Conservation (phyloP, 2,797 vertebrate genomes). For the Dromococcyx pavoninus region DNA sequence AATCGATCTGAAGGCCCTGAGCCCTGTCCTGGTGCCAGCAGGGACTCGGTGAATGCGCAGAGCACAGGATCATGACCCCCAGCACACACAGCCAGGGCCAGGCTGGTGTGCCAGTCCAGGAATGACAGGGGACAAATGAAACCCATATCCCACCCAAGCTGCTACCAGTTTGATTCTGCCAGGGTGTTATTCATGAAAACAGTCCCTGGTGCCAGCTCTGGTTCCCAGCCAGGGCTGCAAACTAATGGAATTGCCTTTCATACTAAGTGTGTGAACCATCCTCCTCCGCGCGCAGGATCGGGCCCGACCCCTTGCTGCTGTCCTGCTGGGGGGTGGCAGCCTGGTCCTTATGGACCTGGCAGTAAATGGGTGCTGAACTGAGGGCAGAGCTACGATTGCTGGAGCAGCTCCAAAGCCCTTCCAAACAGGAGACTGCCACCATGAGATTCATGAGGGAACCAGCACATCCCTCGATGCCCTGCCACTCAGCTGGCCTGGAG, state of each 20-base stretch:
- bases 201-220: slow-evolving; percentile 13
- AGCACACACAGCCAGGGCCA: background rate
- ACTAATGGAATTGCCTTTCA: slow-evolving; percentile 9
- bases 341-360: background rate
- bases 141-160: slow-evolving; percentile 33
- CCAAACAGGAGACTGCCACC: background rate
- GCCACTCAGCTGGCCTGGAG: background rate
- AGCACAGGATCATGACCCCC: background rate
- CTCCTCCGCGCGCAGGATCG: background rate
- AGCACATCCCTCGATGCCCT: background rate
- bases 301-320: background rate
- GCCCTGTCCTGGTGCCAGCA: background rate
- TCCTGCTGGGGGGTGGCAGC: background rate
- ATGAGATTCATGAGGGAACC: background rate
- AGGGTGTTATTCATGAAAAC: slow-evolving; percentile 19
- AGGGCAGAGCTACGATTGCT: background rate
- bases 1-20: background rate
- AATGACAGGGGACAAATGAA: background rate
- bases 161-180: background rate
- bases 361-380: background rate
- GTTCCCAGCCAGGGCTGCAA: background rate
- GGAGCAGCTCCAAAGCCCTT: background rate
- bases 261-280: rapidly evolving
- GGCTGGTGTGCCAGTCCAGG: background rate
- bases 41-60: background rate